Conservation (phyloP, 2,888 invertebrate species). For the Acanthosepion lycidas region DNA sequence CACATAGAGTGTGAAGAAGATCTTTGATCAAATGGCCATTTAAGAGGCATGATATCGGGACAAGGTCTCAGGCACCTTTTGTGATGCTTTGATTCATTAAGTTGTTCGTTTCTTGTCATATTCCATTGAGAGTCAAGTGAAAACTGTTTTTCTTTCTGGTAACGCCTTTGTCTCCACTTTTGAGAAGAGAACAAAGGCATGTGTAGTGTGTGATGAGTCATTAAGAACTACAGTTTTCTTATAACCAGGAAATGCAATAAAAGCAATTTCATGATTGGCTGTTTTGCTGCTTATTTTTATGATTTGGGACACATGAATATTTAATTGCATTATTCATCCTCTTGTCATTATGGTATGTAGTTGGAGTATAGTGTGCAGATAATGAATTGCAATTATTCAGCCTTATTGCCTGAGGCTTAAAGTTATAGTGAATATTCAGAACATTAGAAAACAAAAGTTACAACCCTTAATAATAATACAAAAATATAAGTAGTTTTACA, state of each 20-base stretch:
- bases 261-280: background rate
- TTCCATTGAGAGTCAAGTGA: background rate
- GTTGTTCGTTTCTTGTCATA: background rate
- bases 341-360: background rate
- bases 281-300: background rate
- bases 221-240: background rate
- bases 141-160: background rate
- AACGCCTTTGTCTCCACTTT: background rate
- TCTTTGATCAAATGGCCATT: background rate
- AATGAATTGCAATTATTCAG: background rate
- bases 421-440: background rate
- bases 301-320: background rate
- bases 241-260: background rate
- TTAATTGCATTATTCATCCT: background rate
- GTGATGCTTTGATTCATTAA: background rate
- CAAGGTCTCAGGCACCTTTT: slow-evolving; percentile 1
- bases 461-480: no score
- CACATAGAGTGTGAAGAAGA: background rate
- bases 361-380: background rate
- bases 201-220: background rate
- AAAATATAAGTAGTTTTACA: no score
- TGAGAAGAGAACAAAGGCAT: background rate
- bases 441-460: no score
- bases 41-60: background rate
- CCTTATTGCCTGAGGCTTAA: background rate